Evolutionary conservation across 2,797 vertebrate genomes (phyloP), one percentile per base, ranked within the genome.

Genomic region (Hozukius guyotensis): DNA sequence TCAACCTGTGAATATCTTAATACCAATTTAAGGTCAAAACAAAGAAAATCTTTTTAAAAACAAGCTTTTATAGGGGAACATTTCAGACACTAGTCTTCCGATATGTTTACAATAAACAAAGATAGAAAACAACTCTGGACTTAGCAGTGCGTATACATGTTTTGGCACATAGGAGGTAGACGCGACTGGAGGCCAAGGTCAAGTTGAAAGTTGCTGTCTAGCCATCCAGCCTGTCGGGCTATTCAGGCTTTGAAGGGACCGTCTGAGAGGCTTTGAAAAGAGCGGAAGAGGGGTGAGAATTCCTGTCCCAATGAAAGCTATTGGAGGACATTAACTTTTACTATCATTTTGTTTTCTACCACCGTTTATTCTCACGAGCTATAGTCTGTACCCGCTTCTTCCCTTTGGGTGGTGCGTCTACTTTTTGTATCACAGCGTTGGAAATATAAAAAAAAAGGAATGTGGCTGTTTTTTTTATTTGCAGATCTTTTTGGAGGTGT

Each of bases 161-260:
- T 96, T 96, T 96, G 95, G 36, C 36, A 95, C 94, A 93, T 94
- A 92, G 82, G 87, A 94, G 93, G 95, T 94, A 95, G 96, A 96
- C 97, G 74, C 93, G 93, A 96, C 95, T 96, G 90, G 96, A 97
- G 97, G 97, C 97, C 98, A 99, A 98, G 98, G 97, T 99, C 98
- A 99, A 99, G 98, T 98, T 98, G 96, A 98, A 99, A 97, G 97
- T 92, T 96, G 94, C 93, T 93, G 96, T 96, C 97, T 96, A 93
- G 96, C 96, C 97, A 93, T 89, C 63, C 91, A 92, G 96, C 92
- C 95, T 92, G 92, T 93, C 94, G 95, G 89, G 88, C 95, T 93
- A 93, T 95, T 97, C 94, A 96, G 88, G 86, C 94, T 91, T 92
- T 93, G 76, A 95, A 95, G 95, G 90, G 81, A 80, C 82, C 87